phyloP scores from a whole-genome alignment of 2,797 vertebrate species.

The Psittacula echo region DNA sequence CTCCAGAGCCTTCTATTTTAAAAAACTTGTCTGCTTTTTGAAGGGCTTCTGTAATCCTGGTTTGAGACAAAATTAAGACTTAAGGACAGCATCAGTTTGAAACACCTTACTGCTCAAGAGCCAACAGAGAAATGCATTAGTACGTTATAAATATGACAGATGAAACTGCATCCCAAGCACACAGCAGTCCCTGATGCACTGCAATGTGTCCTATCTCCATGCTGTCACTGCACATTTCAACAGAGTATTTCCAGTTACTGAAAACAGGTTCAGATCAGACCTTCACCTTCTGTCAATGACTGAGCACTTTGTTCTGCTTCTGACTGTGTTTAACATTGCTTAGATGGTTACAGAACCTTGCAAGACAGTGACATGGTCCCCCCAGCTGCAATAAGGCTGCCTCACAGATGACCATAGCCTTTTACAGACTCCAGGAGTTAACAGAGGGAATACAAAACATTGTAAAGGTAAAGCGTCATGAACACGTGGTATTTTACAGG shows the following conservation, averaged over 20 bases:
- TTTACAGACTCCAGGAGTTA: neutral
- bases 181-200: neutral
- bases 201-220: neutral
- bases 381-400: neutral
- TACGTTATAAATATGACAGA: neutral
- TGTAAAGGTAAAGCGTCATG: neutral
- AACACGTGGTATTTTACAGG: neutral
- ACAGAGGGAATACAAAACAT: neutral
- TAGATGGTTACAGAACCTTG: neutral
- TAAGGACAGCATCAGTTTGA: neutral
- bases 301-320: neutral
- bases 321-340: neutral
- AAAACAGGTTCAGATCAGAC: neutral
- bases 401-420: neutral
- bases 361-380: neutral
- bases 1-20: conserved; percentile 80
- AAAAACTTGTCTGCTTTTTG: conserved; percentile 88
- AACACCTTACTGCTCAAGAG: neutral
- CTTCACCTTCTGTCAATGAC: neutral
- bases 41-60: conserved; percentile 94
- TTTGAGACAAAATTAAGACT: neutral
- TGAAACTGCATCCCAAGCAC: neutral
- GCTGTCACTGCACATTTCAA: neutral
- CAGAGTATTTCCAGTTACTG: neutral
- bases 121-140: neutral